Base-by-base conservation (phyloP, 2,113 vertebrate species). In the Xiphophorus maculatus region DNA sequence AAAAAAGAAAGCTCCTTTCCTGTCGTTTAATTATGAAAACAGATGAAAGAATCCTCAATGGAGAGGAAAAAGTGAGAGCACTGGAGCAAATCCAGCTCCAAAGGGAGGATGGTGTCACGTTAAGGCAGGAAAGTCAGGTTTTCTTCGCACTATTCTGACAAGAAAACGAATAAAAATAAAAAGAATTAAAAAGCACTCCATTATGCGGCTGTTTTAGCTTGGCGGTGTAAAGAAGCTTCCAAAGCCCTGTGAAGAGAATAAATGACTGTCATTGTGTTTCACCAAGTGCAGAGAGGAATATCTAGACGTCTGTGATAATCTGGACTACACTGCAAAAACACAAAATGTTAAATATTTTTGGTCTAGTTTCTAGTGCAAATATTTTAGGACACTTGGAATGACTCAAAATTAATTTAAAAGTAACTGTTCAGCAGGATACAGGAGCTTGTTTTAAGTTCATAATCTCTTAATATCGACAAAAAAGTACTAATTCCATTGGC, bases 171-270 rank as follows among this genome's bases (percentile, higher is more conserved):
- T 60, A 64, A 80, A 51, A 69, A 19, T 17, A 6, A 51, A 14
- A 48, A 48, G 22, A 51, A 51, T 19, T 17, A 67, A 19, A 71
- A 87, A 82, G 89, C 88, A 92, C 90, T 91, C 89, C 86, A 77
- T 27, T 14, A 22, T 35, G 69, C 44, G 77, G 66, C 82, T 84
- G 66, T 82, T 84, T 64, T 79, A 58, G 65, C 78, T 33, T 28
- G 77, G 63, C 74, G 33, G 33, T 25, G 51, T 37, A 27, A 13
- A 51, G 8, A 22, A 0, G 58, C 29, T 76, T 61, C 77, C 60
- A 79, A 75, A 79, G 77, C 78, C 73, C 66, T 73, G 63, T 79
- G 74, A 66, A 22, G 58, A 68, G 0, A 4, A 58, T 62, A 63
- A 70, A 58, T 72, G 7, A 77, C 70, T 66, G 1, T 64, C 44